Evolutionary conservation across 2,888 invertebrate species (phyloP).

Genomic region (Ennomos fuscantarius): DNA sequence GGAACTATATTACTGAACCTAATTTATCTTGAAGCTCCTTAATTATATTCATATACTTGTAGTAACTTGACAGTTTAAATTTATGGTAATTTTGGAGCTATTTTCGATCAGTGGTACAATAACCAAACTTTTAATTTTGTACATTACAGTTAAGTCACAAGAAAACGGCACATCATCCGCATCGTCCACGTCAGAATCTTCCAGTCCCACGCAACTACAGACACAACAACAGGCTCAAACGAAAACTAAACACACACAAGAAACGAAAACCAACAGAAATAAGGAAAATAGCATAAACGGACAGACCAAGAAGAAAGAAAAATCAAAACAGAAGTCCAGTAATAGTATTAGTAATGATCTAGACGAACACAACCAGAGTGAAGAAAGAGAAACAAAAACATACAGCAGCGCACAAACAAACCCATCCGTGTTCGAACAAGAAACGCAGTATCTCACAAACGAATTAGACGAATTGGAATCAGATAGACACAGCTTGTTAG

Average conservation of each 20-base stretch:
- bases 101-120: no score
- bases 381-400: constrained; percentile 28
- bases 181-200: constrained; percentile 80
- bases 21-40: no score
- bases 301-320: constrained; percentile 77
- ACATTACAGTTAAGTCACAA: constrained; percentile 75
- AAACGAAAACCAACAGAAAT: constrained; percentile 69
- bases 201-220: constrained; percentile 73
- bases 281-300: constrained; percentile 80
- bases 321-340: constrained; percentile 83
- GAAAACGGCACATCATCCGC: constrained; percentile 81
- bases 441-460: constrained; percentile 68
- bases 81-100: no score
- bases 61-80: no score
- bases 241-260: constrained; percentile 77
- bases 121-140: no score
- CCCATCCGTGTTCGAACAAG: constrained; percentile 71
- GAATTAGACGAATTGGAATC: constrained; percentile 79
- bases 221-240: constrained; percentile 75
- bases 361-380: constrained; percentile 44
- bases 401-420: constrained; percentile 38
- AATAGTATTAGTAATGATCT: constrained; percentile 70
- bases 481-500: constrained; percentile 79
- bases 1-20: no score
- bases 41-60: no score